Evolutionary conservation across 2,888 invertebrate genomes (phyloP).

Genomic region (Neria commutata): DNA sequence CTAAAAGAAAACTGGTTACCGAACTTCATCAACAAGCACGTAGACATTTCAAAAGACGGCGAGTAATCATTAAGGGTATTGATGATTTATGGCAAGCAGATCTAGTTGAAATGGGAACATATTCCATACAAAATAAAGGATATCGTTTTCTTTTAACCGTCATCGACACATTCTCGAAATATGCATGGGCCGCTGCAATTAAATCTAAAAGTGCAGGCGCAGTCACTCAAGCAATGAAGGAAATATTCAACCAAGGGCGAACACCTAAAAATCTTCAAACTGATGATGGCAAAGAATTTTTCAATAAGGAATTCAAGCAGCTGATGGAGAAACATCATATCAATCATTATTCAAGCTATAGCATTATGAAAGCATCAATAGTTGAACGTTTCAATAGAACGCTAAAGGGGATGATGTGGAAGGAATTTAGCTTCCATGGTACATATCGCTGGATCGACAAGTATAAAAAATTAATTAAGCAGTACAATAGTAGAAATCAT

Average conservation of each 20-base stretch:
- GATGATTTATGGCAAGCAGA: constrained; percentile 31
- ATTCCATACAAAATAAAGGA: constrained; percentile 46
- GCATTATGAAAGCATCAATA: constrained; percentile 29
- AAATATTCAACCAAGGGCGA: constrained; percentile 14
- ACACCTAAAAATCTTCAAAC: constrained; percentile 19
- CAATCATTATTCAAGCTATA: background rate
- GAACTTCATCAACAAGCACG: constrained; percentile 26
- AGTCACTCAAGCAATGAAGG: constrained; percentile 12
- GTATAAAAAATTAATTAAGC: constrained; percentile 31
- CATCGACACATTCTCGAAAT: constrained; percentile 43
- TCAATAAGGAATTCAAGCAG: background rate
- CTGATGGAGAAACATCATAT: background rate
- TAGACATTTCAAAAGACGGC: constrained; percentile 23
- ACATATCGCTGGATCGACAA: too few species aligned
- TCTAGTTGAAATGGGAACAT: constrained; percentile 46
- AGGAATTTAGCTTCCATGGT: too few species aligned
- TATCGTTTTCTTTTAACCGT: constrained; percentile 51
- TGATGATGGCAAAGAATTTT: background rate
- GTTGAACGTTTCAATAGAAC: too few species aligned
- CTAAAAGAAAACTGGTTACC: constrained; percentile 18
- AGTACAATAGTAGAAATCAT: constrained; percentile 38
- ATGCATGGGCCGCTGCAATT: constrained; percentile 9
- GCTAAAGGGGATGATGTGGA: too few species aligned
- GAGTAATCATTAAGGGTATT: constrained; percentile 24
- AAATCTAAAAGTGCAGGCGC: constrained; percentile 11